Evolutionary conservation across 92 coral and sea anemone genomes (phyloP).

Genomic region (Heteractis magnifica): DNA sequence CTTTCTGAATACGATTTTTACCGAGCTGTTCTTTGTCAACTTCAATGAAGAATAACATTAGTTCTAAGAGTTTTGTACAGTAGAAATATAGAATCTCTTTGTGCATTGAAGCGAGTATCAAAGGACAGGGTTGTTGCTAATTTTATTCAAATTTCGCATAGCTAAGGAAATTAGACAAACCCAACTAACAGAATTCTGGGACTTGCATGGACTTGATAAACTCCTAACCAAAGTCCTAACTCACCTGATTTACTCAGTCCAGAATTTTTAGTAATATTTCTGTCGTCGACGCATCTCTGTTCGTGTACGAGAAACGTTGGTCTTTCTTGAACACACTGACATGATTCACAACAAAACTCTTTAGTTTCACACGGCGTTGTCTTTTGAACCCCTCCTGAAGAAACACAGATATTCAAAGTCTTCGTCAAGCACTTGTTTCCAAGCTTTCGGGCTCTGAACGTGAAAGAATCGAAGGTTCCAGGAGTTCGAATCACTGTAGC

Average conservation of each 20-base stretch:
- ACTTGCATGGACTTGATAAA: constrained; percentile 26
- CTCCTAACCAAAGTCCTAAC: not conserved
- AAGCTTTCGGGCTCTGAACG: not conserved
- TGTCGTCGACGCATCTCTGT: constrained; percentile 21
- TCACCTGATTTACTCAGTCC: constrained; percentile 13
- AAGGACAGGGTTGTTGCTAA: not conserved
- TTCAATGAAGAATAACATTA: not conserved
- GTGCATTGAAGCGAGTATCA: not conserved
- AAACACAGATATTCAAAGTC: not conserved
- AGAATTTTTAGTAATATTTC: not conserved
- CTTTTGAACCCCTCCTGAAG: constrained; percentile 5
- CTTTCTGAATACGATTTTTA: not conserved
- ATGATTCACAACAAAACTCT: constrained; percentile 12
- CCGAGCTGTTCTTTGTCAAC: not conserved
- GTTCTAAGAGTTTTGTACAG: not conserved
- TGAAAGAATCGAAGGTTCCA: constrained; percentile 11
- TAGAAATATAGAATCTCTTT: constrained; percentile 8
- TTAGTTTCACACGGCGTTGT: constrained; percentile 2
- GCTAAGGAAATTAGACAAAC: constrained; percentile 2
- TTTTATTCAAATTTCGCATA: constrained; percentile 6
- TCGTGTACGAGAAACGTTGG: constrained; percentile 4
- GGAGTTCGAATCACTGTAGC: constrained; percentile 13
- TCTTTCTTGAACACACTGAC: constrained; percentile 7
- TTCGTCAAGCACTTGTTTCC: not conserved
- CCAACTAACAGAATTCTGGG: constrained; percentile 8